Evolutionary conservation across 2,113 vertebrate species (phyloP).

Genomic region (Pterophyllum scalare): DNA sequence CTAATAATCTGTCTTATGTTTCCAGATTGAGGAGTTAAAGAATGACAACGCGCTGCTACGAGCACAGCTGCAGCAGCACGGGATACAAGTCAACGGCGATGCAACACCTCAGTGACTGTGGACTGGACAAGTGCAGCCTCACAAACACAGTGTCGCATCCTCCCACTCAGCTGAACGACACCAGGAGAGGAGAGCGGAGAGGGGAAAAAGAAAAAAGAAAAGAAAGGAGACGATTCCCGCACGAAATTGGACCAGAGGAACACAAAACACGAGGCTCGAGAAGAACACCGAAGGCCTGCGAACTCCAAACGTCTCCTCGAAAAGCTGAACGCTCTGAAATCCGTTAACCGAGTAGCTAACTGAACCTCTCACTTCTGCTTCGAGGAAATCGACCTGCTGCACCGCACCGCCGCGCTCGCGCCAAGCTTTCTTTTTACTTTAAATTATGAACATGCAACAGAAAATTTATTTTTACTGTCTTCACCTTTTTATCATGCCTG

Average conservation of each 20-base stretch:
- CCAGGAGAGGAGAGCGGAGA: constrained; percentile 42
- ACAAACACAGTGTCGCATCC: constrained; percentile 30
- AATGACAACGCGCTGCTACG: constrained; percentile 91
- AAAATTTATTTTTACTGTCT: constrained; percentile 20
- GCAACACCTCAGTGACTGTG: constrained; percentile 82
- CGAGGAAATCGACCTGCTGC: constrained; percentile 29
- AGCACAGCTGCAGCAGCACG: constrained; percentile 91
- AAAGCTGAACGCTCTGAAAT: background rate
- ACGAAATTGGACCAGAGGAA: constrained; percentile 28
- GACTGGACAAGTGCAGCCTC: constrained; percentile 5
- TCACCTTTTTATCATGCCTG: constrained; percentile 46
- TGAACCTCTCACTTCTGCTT: constrained; percentile 39
- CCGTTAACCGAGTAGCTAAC: constrained; percentile 6
- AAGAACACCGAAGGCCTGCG: constrained; percentile 42
- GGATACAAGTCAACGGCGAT: constrained; percentile 87
- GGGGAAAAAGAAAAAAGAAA: background rate
- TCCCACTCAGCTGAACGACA: constrained; percentile 36
- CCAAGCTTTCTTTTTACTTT: constrained; percentile 58
- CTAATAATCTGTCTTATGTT: background rate
- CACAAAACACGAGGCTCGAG: constrained; percentile 18
- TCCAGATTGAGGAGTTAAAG: constrained; percentile 90
- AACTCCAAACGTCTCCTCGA: background rate
- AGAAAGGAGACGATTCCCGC: constrained; percentile 24
- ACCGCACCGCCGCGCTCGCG: constrained; percentile 31
- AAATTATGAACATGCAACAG: constrained; percentile 53